Base-by-base conservation (phyloP, 2,888 invertebrate genomes). In the Invenusta paracnida region DNA sequence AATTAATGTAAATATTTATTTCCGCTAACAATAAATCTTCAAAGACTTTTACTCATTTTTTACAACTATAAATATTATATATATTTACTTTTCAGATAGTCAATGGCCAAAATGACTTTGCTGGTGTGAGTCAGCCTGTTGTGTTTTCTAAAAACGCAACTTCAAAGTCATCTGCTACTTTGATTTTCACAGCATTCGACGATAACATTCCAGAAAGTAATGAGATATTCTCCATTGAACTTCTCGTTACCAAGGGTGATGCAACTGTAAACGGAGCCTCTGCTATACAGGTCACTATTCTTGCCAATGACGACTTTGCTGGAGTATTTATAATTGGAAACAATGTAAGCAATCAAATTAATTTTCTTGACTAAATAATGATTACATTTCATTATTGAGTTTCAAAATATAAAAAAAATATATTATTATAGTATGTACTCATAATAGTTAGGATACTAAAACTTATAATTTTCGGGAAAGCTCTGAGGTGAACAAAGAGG, bases 151-250 rank as follows among this genome's bases (percentile, higher is more conserved):
- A 2, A 5, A 25, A 25, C 27, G 23, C 27, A 73, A 73, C 17
- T 23, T 13, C 23, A 2, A 73, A 5, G 73, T 23, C 73, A 2
- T 23, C 23, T n/a, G 73, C 73, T 23, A 73, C 25, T 13, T 25
- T 73, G 23, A 73, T 73, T 73, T 73, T 73, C 25, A 73, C 73
- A 5, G 73, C 73, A n/a, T 73, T 73, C 1, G 90, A 91, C 88
- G 90, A 91, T 87, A 85, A 85, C 83, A 87, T 89, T 0, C 90
- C 91, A 5, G 91, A 91, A 86, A 89, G 89, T 85, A 89, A 89
- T 66, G 90, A 91, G 87, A 87, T 87, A 13, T 91, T 91, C 87
- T 88, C 87, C 2, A 89, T 91, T 27, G 87, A 89, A 73, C 89
- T 91, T 13, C 84, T 90, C 27, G 23, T 73, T 23, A 73, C 23